phyloP scores from a whole-genome alignment of 2,797 vertebrate species.

The Halcyon chelicuti region DNA sequence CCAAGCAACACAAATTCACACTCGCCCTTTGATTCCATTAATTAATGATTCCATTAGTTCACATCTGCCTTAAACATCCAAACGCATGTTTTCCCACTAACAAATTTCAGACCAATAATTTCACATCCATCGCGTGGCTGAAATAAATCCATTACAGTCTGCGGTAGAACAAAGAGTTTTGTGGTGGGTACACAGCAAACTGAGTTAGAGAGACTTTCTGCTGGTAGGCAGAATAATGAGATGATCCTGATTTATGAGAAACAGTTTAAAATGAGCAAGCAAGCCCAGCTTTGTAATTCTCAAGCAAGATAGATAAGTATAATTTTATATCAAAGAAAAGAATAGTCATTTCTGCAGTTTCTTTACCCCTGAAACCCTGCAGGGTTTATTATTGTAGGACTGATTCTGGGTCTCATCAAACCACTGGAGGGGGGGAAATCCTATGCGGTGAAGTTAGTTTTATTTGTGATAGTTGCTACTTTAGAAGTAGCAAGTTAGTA shows the following conservation, averaged over 20 bases:
- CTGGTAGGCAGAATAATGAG: slow-evolving; percentile 20
- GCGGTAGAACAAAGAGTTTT: slow-evolving; percentile 22
- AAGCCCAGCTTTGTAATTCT: slow-evolving; percentile 8
- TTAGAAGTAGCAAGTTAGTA: not conserved
- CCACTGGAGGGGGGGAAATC: not conserved
- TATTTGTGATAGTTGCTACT: not conserved
- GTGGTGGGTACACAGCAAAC: slow-evolving; percentile 19
- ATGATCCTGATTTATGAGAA: slow-evolving; percentile 28
- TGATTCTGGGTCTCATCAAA: not conserved
- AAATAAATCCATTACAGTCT: slow-evolving; percentile 32
- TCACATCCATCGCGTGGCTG: slow-evolving; percentile 46
- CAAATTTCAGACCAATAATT: slow-evolving; percentile 60
- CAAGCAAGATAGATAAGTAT: slow-evolving; percentile 17
- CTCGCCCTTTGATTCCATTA: slow-evolving; percentile 24
- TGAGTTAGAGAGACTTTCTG: not conserved
- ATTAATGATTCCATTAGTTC: slow-evolving; percentile 36
- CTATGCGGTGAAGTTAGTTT: not conserved
- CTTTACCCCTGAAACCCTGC: not conserved
- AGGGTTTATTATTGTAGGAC: not conserved
- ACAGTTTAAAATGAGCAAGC: slow-evolving; percentile 8
- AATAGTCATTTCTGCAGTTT: not conserved
- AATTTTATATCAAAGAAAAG: not conserved
- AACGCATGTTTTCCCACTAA: slow-evolving; percentile 37
- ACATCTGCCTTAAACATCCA: slow-evolving; percentile 50
- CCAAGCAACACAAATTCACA: not conserved